Evolutionary conservation across 2,113 vertebrate genomes (phyloP).

Genomic region (Halichoeres trimaculatus): DNA sequence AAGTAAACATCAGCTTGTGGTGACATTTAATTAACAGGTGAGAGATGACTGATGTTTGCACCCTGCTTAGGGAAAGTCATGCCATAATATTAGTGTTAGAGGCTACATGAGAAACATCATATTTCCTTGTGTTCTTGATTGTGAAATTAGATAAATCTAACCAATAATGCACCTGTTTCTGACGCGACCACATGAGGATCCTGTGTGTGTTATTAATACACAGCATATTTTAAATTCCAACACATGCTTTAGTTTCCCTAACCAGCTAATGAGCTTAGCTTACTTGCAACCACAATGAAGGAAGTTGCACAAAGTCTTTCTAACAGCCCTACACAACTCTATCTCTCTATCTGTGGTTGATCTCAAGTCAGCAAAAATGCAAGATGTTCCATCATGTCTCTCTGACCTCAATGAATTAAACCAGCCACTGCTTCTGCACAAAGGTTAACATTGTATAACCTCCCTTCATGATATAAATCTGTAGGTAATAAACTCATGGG

Average conservation of each 20-base stretch:
- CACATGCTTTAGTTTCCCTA: slow-evolving; percentile 14
- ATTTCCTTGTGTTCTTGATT: neutral
- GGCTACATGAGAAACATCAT: neutral
- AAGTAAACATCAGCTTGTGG: too few species aligned
- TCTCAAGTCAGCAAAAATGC: slow-evolving; percentile 7
- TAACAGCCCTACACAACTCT: neutral
- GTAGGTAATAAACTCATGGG: neutral
- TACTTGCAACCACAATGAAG: neutral
- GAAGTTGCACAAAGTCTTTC: neutral
- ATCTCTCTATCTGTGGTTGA: slow-evolving; percentile 7
- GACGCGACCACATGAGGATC: neutral
- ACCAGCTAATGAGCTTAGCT: slow-evolving; percentile 23
- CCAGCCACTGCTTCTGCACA: slow-evolving; percentile 11
- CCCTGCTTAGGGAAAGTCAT: neutral
- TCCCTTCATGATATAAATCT: neutral
- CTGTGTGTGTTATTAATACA: neutral
- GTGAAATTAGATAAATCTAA: neutral
- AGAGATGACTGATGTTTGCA: neutral
- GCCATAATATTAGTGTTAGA: neutral
- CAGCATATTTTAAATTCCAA: slow-evolving; percentile 25
- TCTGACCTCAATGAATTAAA: slow-evolving; percentile 18
- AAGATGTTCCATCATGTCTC: neutral
- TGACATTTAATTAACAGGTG: neutral
- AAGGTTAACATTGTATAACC: slow-evolving; percentile 58
- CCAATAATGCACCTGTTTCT: neutral